Evolutionary conservation across 2,113 vertebrate genomes (phyloP).

Genomic region (Lanius collurio): DNA sequence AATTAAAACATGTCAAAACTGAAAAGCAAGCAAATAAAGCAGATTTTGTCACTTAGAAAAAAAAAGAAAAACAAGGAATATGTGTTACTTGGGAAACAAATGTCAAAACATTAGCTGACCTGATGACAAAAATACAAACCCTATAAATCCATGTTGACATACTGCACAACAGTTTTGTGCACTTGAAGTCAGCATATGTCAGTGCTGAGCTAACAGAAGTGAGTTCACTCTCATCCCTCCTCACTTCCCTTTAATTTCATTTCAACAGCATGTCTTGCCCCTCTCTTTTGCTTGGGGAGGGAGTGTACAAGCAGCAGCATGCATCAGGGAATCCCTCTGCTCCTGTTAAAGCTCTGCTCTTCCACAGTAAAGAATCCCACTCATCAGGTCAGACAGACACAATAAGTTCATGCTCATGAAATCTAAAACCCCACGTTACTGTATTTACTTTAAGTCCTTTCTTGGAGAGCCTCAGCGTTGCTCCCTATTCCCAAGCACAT

Average conservation of each 20-base stretch:
- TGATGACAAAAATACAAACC: background rate
- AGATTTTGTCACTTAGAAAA: background rate
- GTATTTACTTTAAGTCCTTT: background rate
- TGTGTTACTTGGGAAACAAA: background rate
- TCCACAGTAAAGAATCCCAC: background rate
- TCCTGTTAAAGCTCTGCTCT: background rate
- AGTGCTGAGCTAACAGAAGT: background rate
- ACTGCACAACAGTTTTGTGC: background rate
- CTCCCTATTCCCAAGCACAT: background rate
- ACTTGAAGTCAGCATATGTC: background rate
- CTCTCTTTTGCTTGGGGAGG: background rate
- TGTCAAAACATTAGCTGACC: background rate
- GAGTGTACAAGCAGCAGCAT: accelerated
- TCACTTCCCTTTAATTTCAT: background rate
- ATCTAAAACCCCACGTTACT: background rate
- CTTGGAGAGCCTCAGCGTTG: background rate
- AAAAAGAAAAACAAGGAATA: background rate
- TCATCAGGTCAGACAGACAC: background rate
- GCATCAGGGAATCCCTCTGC: background rate
- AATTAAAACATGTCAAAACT: background rate
- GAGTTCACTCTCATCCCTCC: background rate
- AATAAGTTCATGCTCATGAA: background rate
- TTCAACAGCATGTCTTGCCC: accelerated
- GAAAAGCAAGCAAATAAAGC: background rate
- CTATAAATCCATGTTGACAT: background rate